These are phyloP conservation scores for Cyclopterus lumpus DNA, from an alignment of 2,797 vertebrate genomes.

Conservation along the genomic window DNA sequence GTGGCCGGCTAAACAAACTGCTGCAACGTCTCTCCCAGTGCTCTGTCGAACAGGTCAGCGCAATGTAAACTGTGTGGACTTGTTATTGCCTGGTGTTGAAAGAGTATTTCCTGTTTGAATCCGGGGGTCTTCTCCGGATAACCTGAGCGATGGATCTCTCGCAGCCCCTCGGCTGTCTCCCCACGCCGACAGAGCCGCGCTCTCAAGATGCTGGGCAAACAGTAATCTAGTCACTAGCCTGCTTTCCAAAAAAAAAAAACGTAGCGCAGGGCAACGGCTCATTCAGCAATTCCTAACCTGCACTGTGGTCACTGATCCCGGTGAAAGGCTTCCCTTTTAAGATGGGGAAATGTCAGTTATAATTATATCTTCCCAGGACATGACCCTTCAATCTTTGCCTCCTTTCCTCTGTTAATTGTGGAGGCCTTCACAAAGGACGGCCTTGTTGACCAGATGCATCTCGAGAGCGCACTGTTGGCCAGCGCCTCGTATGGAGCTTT, in stretches of 20 bases:
- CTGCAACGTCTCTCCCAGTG: slow-evolving; percentile 31
- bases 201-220: slow-evolving; percentile 71
- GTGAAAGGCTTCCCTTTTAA: slow-evolving; percentile 77
- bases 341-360: slow-evolving; percentile 85
- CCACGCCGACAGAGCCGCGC: slow-evolving; percentile 34
- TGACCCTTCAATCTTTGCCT: slow-evolving; percentile 78
- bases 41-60: slow-evolving; percentile 55
- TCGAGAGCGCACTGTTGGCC: slow-evolving; percentile 38
- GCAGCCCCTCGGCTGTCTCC: slow-evolving; percentile 43
- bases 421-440: slow-evolving; percentile 72
- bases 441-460: slow-evolving; percentile 78
- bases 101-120: slow-evolving; percentile 81
- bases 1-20: slow-evolving; percentile 46
- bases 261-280: slow-evolving; percentile 69
- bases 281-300: slow-evolving; percentile 61
- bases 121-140: slow-evolving; percentile 59
- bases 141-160: slow-evolving; percentile 56
- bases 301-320: slow-evolving; percentile 53
- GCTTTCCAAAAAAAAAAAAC: slow-evolving; percentile 59
- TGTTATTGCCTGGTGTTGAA: slow-evolving; percentile 79
- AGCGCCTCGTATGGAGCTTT: slow-evolving; percentile 51
- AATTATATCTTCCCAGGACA: slow-evolving; percentile 82
- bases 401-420: slow-evolving; percentile 76
- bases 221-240: slow-evolving; percentile 63
- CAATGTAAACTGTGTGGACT: slow-evolving; percentile 73